Evolutionary conservation across 2,888 invertebrate species (phyloP), one percentile per base, ranked within the genome.

Genomic region (Incurvaria masculella): DNA sequence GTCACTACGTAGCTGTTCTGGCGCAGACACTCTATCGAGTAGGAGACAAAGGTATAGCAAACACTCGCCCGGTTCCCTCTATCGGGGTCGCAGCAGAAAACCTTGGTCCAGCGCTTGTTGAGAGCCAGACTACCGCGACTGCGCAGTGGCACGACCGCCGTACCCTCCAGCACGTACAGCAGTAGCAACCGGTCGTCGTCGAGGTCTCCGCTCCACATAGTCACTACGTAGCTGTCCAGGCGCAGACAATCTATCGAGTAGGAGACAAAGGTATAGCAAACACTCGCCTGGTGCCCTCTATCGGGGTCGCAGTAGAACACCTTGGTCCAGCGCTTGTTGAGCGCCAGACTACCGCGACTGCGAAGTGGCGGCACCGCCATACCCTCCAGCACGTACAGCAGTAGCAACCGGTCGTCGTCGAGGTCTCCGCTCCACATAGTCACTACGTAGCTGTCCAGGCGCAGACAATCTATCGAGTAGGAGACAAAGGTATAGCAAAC

Each of bases 391-490:
- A 80, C 76, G 52, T 85, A 85, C 55, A 86, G 82, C 48, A 92
- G 65, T 27, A 88, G 68, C 66, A 94, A 81, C 8, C 83, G 72
- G 21, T 87, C 83, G 44, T 92, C 87, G 47, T 91, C 93, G 45
- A 92, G 80, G 55, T 84, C 86, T 2, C 91, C 92, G 42, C 87
- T 87, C 94, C 94, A 94, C 66, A 89, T 88, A 14, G 89, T 76
- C 2, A 89, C 79, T 51, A 87, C 79, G 59, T 89, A 89, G 53
- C 87, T 86, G 4, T 82, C 80, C 27, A 86, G 68, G 51, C 80
- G 84, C 2, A 83, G 80, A 59, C 88, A 90, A 57, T 91, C 89
- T 75, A 93, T 87, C 49, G 72, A 83, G 83, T 56, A 21, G 23
- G 41, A 2, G 18, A 23, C 26, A 16, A 46, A 38, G 16, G 14